A percentile compares a stretch with the other conserved stretches of the same genome.
Conservation (phyloP, 1,140 invertebrate species). For the Eumeta japonica region DNA sequence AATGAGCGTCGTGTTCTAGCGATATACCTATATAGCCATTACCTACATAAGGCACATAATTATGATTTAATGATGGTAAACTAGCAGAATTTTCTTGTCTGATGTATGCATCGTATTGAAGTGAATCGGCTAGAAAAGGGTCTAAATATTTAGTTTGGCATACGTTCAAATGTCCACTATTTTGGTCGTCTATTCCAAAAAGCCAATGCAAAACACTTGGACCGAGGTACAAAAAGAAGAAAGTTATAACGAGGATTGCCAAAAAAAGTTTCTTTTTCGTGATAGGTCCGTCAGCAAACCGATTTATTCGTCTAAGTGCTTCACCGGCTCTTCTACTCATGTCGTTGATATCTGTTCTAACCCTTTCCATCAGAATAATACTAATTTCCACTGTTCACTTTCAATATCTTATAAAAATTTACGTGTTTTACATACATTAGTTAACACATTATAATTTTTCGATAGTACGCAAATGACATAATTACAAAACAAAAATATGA, state of each 20-base stretch:
- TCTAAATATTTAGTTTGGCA: conserved; percentile 67
- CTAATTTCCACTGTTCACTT: too few species aligned
- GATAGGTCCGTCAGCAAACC: conserved; percentile 61
- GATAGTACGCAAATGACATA: too few species aligned
- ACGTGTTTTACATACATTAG: too few species aligned
- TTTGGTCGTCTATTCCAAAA: conserved; percentile 46
- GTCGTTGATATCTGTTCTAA: conserved; percentile 25
- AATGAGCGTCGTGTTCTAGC: conserved; percentile 62
- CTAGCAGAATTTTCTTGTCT: conserved; percentile 58
- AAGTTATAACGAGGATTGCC: conserved; percentile 60
- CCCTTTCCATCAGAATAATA: conserved; percentile 38
- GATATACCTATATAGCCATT: conserved; percentile 74
- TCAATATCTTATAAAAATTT: too few species aligned
- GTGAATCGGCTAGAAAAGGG: conserved; percentile 60
- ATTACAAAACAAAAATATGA: too few species aligned
- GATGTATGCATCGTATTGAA: conserved; percentile 70
- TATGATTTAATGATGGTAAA: conserved; percentile 51
- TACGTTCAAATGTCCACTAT: conserved; percentile 58
- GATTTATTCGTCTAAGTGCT: conserved; percentile 56
- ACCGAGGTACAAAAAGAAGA: conserved; percentile 65
- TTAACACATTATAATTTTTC: too few species aligned
- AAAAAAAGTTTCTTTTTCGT: conserved; percentile 68
- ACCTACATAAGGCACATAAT: conserved; percentile 74
- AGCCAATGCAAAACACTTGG: conserved; percentile 65
- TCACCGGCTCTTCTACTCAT: conserved; percentile 45